A percentile compares a stretch with the other conserved stretches of the same genome.
These are phyloP conservation scores for Odontomyia ornata DNA, from an alignment of 2,888 invertebrate species.

Conservation along the genomic window DNA sequence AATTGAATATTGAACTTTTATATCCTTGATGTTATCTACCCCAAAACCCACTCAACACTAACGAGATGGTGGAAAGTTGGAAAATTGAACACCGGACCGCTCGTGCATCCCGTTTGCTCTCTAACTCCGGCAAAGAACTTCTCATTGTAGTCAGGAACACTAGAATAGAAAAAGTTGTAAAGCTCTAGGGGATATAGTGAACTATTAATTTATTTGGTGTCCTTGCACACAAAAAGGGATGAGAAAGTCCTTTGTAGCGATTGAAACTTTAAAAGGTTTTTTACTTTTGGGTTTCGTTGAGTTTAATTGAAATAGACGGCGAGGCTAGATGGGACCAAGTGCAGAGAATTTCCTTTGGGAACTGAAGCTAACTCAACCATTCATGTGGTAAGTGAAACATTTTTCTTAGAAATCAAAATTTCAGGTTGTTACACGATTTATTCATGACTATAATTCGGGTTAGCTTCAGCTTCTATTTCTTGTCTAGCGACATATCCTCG, in stretches of 20 bases:
- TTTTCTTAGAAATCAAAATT: too few relatives aligned
- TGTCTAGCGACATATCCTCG: too few relatives aligned
- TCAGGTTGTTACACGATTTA: too few relatives aligned
- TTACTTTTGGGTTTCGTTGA: background rate
- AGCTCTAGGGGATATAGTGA: background rate
- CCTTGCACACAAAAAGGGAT: background rate
- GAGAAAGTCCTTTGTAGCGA: background rate
- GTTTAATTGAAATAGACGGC: background rate
- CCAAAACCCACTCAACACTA: background rate
- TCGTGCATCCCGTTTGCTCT: background rate
- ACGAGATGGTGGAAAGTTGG: background rate
- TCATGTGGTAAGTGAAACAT: too few relatives aligned
- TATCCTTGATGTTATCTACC: background rate
- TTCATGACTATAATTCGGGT: too few relatives aligned
- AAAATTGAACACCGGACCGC: background rate
- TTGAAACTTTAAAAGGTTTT: constrained; percentile 10
- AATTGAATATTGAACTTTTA: constrained; percentile 13
- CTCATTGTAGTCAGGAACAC: background rate
- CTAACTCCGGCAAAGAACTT: background rate
- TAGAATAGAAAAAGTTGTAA: background rate
- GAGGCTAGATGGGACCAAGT: background rate
- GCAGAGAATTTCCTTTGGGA: too few relatives aligned
- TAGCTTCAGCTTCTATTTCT: too few relatives aligned
- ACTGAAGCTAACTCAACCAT: too few relatives aligned
- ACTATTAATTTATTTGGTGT: constrained; percentile 6